Conservation (phyloP, 2,113 vertebrate species). For the Scatophagus argus region DNA sequence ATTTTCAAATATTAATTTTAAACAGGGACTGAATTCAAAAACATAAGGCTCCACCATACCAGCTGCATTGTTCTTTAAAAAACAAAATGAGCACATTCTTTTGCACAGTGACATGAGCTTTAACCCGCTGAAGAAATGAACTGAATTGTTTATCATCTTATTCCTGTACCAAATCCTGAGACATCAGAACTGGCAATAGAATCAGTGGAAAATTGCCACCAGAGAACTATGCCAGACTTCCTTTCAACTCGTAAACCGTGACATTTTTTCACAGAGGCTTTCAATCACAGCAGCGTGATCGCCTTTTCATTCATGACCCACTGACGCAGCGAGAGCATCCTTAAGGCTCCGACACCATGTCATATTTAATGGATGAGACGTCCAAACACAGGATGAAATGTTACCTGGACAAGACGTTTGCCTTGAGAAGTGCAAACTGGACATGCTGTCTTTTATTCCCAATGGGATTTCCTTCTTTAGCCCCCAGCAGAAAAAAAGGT, state of each 20-base stretch:
- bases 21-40: slow-evolving; percentile 7
- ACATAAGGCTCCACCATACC: background rate
- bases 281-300: slow-evolving; percentile 40
- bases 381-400: slow-evolving; percentile 52
- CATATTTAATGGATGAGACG: slow-evolving; percentile 65
- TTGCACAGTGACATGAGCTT: background rate
- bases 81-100: background rate
- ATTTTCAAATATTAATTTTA: slow-evolving; percentile 6
- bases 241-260: slow-evolving; percentile 51
- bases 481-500: slow-evolving; percentile 24
- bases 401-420: slow-evolving; percentile 55
- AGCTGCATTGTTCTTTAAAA: slow-evolving; percentile 5
- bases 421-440: slow-evolving; percentile 59
- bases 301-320: slow-evolving; percentile 43
- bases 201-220: slow-evolving; percentile 30
- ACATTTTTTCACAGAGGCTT: slow-evolving; percentile 20
- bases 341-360: slow-evolving; percentile 34
- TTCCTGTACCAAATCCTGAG: slow-evolving; percentile 17
- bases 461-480: slow-evolving; percentile 65
- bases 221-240: slow-evolving; percentile 43
- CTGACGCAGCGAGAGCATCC: slow-evolving; percentile 36
- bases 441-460: slow-evolving; percentile 59
- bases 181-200: slow-evolving; percentile 26
- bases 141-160: background rate
- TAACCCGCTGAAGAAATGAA: slow-evolving; percentile 31